phyloP scores from a whole-genome alignment of 2,797 vertebrate genomes.

The Danio kyathit region DNA sequence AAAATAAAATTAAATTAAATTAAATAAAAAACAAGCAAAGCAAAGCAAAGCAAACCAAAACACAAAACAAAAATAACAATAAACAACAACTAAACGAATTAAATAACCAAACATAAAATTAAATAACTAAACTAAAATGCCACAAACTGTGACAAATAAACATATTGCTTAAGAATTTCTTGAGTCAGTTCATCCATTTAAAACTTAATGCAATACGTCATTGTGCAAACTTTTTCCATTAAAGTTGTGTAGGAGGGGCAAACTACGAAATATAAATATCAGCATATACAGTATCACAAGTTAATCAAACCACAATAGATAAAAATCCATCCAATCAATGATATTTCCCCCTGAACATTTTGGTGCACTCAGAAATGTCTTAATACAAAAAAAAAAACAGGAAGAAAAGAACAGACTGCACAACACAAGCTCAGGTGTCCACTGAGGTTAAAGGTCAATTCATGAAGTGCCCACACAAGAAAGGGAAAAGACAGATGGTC shows the following conservation, averaged over 20 bases:
- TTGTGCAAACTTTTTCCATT: neutral
- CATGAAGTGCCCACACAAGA: neutral
- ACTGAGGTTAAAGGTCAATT: conserved; percentile 21
- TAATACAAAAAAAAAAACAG: neutral
- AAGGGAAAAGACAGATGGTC: conserved; percentile 46
- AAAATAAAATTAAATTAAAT: no score
- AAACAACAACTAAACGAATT: no score
- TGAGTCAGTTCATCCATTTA: no score
- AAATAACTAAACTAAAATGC: no score
- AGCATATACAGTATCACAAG: neutral
- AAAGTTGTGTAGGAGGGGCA: neutral
- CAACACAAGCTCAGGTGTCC: conserved; percentile 7
- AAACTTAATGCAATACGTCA: no score
- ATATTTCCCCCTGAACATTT: neutral
- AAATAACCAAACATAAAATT: no score
- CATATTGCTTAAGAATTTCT: no score
- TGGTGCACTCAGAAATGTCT: neutral
- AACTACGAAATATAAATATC: neutral
- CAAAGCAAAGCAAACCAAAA: no score
- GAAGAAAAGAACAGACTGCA: conserved; percentile 27
- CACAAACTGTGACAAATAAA: no score
- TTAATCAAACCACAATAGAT: neutral
- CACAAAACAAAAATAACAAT: no score
- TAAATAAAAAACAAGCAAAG: no score
- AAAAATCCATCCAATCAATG: neutral